Conservation (phyloP, 2,797 vertebrate species). For the Botia almorhae region DNA sequence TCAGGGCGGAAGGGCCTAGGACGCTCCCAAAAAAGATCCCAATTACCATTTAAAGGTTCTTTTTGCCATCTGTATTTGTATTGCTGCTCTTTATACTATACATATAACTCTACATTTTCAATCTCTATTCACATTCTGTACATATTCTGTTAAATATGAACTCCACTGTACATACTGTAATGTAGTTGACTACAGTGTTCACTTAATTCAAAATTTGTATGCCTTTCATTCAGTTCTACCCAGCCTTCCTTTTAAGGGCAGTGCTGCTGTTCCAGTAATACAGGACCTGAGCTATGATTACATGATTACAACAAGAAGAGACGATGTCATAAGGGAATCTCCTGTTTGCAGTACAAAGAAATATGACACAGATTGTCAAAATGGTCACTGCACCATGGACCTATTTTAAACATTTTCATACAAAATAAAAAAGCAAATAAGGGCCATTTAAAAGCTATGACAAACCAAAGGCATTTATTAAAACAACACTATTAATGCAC, state of each 20-base stretch:
- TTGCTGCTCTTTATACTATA: too few relatives aligned
- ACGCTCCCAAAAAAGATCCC: too few relatives aligned
- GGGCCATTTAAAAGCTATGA: not conserved
- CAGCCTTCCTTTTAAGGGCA: constrained; percentile 63
- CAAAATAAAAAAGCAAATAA: not conserved
- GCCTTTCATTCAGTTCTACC: constrained; percentile 50
- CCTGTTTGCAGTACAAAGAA: constrained; percentile 83
- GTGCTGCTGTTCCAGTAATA: constrained; percentile 85
- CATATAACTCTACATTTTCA: too few relatives aligned
- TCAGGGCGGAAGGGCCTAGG: too few relatives aligned
- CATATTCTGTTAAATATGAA: too few relatives aligned
- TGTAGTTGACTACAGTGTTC: too few relatives aligned
- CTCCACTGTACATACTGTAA: too few relatives aligned
- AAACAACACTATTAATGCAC: too few relatives aligned
- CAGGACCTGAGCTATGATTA: constrained; percentile 84
- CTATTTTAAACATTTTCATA: not conserved
- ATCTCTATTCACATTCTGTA: too few relatives aligned
- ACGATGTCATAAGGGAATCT: constrained; percentile 85
- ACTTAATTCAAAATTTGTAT: not conserved
- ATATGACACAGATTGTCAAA: not conserved
- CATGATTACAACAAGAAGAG: constrained; percentile 83
- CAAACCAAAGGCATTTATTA: too few relatives aligned
- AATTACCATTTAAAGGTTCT: too few relatives aligned
- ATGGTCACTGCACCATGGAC: not conserved
- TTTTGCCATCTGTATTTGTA: too few relatives aligned